Base-by-base conservation (phyloP, 2,797 vertebrate genomes). In the Melanotaenia pygmaea region DNA sequence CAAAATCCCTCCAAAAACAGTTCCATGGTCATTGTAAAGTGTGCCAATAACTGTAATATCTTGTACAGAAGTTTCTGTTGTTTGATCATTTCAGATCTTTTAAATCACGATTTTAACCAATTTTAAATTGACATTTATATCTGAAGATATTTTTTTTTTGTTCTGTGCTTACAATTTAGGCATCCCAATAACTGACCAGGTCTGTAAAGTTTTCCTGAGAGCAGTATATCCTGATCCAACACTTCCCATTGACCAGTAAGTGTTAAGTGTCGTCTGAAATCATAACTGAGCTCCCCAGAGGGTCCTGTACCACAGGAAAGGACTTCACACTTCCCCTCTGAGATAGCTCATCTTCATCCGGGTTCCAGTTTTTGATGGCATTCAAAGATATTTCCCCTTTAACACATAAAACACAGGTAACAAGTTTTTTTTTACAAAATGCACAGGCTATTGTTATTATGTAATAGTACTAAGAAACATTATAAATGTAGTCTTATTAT, bases 211-310 rank as follows among this genome's bases (percentile, higher is more conserved):
- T 35, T 64, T 82, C 57, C 37, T 64, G 51, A 58, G 37, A 74
- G 62, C 59, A 78, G 71, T 62, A 60, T 24, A 47, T 72, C 47
- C 43, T 20, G 54, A 60, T 54, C 34, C 58, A 47, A 2, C 7
- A 13, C 24, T 54, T 58, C 18, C 35, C 37, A n/a, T 22, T 53
- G 28, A 77, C 50, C 13, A 34, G 70, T 67, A 74, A 64, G 62
- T 75, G 72, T 64, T 75, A 76, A 26, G 64, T 74, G 16, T 79
- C 71, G 14, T 75, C 59, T 6, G 73, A 67, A 37, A 70, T 76
- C 88, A 92, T 85, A 9, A 89, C 69, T 5, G 88, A 91, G 84
- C 94, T 94, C 26, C 93, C 91, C 53, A 94, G 86, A 51, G 91
- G 91, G 72, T 91, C 83, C 77, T 92, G 93, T 30, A 82, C 64